Conservation (phyloP, 2,888 invertebrate genomes). For the Meiosimyza decipiens region DNA sequence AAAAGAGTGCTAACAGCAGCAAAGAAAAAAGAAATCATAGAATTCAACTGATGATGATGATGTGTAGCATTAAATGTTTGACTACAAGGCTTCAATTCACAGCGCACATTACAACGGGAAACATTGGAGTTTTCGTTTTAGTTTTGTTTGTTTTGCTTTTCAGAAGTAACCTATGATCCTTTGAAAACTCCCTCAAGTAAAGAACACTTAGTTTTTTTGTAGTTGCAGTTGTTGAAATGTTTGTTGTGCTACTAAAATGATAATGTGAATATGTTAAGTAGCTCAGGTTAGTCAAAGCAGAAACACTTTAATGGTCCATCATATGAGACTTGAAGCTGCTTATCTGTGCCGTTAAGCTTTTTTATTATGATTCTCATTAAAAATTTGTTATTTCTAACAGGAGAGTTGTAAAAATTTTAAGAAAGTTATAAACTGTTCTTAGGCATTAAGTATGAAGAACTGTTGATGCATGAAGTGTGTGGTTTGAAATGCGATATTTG, state of each 20-base stretch:
- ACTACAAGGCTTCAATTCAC: background rate
- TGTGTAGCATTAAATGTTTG: background rate
- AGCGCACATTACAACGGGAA: too few species aligned
- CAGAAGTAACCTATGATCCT: background rate
- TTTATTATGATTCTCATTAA: too few species aligned
- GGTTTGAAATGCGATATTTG: too few species aligned
- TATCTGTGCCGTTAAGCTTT: too few species aligned
- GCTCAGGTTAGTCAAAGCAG: conserved; percentile 14
- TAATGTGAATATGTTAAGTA: conserved; percentile 20
- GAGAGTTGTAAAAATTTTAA: too few species aligned
- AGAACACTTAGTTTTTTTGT: background rate
- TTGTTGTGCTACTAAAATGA: conserved; percentile 1
- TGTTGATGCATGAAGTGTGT: too few species aligned
- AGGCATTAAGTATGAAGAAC: too few species aligned
- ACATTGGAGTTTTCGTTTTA: background rate
- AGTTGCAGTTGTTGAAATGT: too few species aligned
- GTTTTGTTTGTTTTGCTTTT: background rate
- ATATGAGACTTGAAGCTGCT: too few species aligned
- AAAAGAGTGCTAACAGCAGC: conserved; percentile 7
- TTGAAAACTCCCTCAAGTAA: background rate
- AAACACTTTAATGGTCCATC: too few species aligned
- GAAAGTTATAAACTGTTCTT: too few species aligned
- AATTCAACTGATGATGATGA: background rate
- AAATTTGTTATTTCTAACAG: too few species aligned
- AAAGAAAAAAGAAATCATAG: background rate